These are phyloP conservation scores for Terrapene triunguis DNA, from an alignment of 2,113 vertebrate species.

Conservation along the genomic window DNA sequence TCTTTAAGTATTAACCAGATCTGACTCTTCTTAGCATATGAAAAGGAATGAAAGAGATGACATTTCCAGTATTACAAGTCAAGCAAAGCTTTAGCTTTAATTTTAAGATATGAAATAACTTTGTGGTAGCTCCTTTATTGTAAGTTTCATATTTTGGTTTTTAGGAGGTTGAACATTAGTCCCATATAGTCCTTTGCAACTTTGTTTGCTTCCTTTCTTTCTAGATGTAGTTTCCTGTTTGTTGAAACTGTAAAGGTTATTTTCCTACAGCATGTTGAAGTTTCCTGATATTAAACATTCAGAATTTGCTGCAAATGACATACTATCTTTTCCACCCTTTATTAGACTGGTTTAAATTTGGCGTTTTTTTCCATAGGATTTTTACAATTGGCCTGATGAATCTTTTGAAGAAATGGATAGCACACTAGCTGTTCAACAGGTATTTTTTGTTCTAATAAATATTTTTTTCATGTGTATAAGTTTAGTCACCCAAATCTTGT, in stretches of 20 bases:
- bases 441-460: slow-evolving; percentile 54
- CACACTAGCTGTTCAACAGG: slow-evolving; percentile 98
- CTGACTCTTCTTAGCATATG: neutral
- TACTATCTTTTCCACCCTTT: neutral
- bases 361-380: slow-evolving; percentile 84
- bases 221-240: slow-evolving; percentile 47
- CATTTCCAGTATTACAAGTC: neutral
- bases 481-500: neutral
- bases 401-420: slow-evolving; percentile 99
- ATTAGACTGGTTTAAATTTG: slow-evolving; percentile 8
- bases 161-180: accelerated
- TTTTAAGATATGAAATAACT: neutral
- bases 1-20: neutral
- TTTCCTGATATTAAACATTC: neutral
- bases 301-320: neutral
- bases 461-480: neutral
- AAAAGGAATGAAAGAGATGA: accelerated
- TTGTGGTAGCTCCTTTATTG: neutral
- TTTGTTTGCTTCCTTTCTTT: neutral
- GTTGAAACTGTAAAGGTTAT: neutral
- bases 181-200: neutral
- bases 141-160: neutral
- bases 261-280: neutral
- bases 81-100: neutral
- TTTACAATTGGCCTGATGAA: slow-evolving; percentile 99